Evolutionary conservation across 2,797 vertebrate genomes (phyloP).

Genomic region (Acestrorhynchus altus): DNA sequence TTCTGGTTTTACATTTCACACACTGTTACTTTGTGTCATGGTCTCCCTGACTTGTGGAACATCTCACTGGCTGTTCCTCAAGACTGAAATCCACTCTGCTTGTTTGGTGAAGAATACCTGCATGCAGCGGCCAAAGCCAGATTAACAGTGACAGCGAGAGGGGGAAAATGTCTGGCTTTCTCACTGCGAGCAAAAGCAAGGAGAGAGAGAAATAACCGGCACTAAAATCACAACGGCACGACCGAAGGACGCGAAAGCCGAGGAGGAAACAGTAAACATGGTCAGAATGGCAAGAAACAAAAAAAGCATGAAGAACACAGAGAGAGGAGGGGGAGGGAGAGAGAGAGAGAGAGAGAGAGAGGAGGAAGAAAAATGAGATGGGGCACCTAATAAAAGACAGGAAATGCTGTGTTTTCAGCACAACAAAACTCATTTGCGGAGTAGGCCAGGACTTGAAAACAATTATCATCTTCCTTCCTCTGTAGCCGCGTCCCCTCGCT

Average conservation of each 20-base stretch:
- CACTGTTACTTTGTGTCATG: too few species aligned
- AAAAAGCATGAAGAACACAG: conserved; percentile 62
- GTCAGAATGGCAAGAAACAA: conserved; percentile 71
- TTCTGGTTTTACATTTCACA: too few species aligned
- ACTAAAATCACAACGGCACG: conserved; percentile 65
- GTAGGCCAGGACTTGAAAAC: conserved; percentile 79
- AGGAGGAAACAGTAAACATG: conserved; percentile 72
- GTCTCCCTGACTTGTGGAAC: too few species aligned
- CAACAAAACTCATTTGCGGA: conserved; percentile 81
- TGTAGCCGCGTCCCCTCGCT: conserved; percentile 71
- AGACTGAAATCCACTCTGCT: conserved; percentile 6
- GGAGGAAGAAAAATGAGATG: conserved; percentile 55
- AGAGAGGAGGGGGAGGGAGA: conserved; percentile 30
- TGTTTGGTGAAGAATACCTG: conserved; percentile 40
- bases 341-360: conserved; percentile 9
- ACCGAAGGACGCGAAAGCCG: conserved; percentile 57
- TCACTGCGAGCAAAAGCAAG: conserved; percentile 52
- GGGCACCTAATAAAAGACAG: conserved; percentile 68
- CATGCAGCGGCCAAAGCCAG: conserved; percentile 33
- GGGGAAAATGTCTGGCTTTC: conserved; percentile 11
- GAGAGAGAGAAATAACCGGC: conserved; percentile 60
- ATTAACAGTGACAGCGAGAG: conserved; percentile 48
- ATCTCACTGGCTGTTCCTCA: background rate
- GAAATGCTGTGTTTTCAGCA: conserved; percentile 69
- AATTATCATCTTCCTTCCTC: conserved; percentile 77